Conservation (phyloP, 1,140 invertebrate genomes). For the Pectinophora gossypiella region DNA sequence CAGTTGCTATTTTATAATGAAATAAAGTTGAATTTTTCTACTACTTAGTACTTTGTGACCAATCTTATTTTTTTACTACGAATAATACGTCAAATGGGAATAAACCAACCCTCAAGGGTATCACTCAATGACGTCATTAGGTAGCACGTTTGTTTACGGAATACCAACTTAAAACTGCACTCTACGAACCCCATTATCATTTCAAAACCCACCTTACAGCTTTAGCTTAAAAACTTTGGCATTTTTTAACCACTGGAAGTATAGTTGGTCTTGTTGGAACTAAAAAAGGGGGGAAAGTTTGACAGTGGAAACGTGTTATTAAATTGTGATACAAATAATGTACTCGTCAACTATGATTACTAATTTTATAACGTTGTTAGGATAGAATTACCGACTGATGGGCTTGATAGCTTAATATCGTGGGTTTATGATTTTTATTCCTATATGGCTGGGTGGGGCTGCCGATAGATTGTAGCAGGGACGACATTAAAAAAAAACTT, state of each 20-base stretch:
- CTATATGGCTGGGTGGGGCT: not conserved
- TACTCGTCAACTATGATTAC: slow-evolving; percentile 46
- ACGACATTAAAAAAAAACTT: too few relatives aligned
- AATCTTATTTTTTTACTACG: too few relatives aligned
- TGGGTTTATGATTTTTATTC: slow-evolving; percentile 21
- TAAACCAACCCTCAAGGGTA: slow-evolving; percentile 24
- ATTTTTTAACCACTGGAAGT: too few relatives aligned
- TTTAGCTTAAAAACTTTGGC: too few relatives aligned
- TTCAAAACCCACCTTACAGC: too few relatives aligned
- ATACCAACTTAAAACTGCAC: not conserved
- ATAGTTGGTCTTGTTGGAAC: not conserved
- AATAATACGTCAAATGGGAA: not conserved
- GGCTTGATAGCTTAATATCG: slow-evolving; percentile 17
- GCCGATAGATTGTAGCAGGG: slow-evolving; percentile 1
- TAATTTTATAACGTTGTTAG: slow-evolving; percentile 43
- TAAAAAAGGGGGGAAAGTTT: slow-evolving; percentile 52
- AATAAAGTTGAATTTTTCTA: too few relatives aligned
- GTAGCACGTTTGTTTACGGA: slow-evolving; percentile 20
- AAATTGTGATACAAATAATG: slow-evolving; percentile 59
- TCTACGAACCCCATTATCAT: too few relatives aligned
- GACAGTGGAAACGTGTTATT: slow-evolving; percentile 59
- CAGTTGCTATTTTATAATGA: too few relatives aligned
- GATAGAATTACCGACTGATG: slow-evolving; percentile 27
- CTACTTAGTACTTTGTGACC: too few relatives aligned
- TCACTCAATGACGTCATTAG: slow-evolving; percentile 53